Evolutionary conservation across 2,888 invertebrate genomes (phyloP), one percentile per base, ranked within the genome.

Genomic region (Palloptera scutellata): DNA sequence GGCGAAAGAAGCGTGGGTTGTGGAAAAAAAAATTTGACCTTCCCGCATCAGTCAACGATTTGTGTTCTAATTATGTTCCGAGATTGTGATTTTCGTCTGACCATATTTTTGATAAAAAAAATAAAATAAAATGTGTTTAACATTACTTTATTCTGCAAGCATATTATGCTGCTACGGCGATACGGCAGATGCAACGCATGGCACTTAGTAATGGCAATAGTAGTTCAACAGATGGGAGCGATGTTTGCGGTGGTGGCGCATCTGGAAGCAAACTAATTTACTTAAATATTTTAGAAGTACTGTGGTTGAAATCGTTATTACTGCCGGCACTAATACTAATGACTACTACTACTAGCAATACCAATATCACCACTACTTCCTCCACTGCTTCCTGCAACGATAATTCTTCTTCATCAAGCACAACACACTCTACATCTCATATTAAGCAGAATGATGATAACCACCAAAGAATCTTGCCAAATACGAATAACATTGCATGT

Each of bases 151-250:
- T 67, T 11, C 57, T 85, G 97, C 96, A 97, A 90, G 98, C 98
- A 5, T 98, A 97, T 88, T 96, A 98, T 86, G 98, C 98, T 63
- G 95, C 98, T 61, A 95, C 98, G 57, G 98, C 98, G 74, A 98
- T 99, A 84, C 90, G 97, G 73, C 97, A 98, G 88, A 97, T 98
- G 97, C 93, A 96, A 88, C 93, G 94, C 86, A 91, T 98, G 91
- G 96, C 96, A 51, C 89, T 98, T 80, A 93, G 91, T 87, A 94
- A 92, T 86, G 77, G 80, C 63, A 78, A 80, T 64, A 81, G 75
- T 51, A 43, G 54, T 17, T 17, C 43, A 60, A 63, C 67, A 45
- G 45, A 10, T 45, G 45, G 30, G 2, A 30, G 57, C 30, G 45
- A 58, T 53, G 19, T 15, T 53, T 6, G 53, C 19, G 17, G 19